These are phyloP conservation scores for Synodontis membranacea DNA, from an alignment of 2,113 vertebrate species.

Conservation along the genomic window DNA sequence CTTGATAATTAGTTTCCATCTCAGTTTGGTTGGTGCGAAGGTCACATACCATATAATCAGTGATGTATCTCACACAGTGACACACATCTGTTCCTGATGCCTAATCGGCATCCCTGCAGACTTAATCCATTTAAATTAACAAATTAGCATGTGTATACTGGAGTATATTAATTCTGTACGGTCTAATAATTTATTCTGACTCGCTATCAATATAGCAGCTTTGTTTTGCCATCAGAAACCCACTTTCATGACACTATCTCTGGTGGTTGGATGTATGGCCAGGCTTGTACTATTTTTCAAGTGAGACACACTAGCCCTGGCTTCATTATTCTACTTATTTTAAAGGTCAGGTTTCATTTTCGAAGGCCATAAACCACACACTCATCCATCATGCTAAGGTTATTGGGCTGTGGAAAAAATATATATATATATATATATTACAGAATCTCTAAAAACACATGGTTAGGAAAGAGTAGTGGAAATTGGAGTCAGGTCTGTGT, in stretches of 20 bases:
- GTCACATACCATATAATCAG: background rate
- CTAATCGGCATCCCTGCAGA: background rate
- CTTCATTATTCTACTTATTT: slow-evolving; percentile 43
- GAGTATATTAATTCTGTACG: too few relatives aligned
- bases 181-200: background rate
- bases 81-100: slow-evolving; percentile 1
- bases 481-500: too few relatives aligned
- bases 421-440: too few relatives aligned
- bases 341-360: slow-evolving; percentile 52
- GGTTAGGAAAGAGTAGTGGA: too few relatives aligned
- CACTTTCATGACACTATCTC: background rate
- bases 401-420: background rate
- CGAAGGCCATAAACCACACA: slow-evolving; percentile 13
- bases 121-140: background rate
- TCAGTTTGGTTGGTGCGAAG: background rate
- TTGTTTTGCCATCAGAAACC: background rate
- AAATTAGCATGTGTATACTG: background rate
- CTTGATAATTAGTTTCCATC: background rate
- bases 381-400: slow-evolving; percentile 28
- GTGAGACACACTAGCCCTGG: background rate
- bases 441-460: too few relatives aligned
- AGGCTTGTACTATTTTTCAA: slow-evolving; percentile 1
- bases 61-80: background rate
- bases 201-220: background rate
- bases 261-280: background rate